Base-by-base conservation (phyloP, 2,888 invertebrate genomes). In the Tenthredo mesomela region DNA sequence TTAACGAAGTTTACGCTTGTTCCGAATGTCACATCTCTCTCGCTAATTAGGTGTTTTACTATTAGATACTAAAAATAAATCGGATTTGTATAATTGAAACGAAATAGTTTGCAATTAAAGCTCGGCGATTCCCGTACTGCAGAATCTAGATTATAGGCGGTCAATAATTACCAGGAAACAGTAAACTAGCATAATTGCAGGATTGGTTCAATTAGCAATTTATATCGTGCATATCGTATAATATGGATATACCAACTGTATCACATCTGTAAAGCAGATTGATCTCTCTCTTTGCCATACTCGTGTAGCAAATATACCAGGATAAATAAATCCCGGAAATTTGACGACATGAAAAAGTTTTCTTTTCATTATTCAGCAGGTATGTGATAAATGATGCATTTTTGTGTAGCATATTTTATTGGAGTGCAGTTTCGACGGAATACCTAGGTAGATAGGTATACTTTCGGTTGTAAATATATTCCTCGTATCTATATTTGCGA, bases 191-290 rank as follows among this genome's bases (percentile, higher is more conserved):
- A 37, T 80, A 61, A 80, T 80, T 80, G 12, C 15, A 47, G 61
- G 58, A 40, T 78, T 78, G 50, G 75, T 77, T 77, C 50, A 77
- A 77, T 77, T 77, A 77, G 77, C 40, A 61, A 61, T 80, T 80
- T 40, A 37, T 58, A 77, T 77, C 54, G 50, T 50, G 15, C 43
- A 43, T 73, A 33, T 47, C 50, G 54, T 33, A 29, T n/a, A n/a
- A n/a, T n/a, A n/a, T n/a, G n/a, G n/a, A n/a, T n/a, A n/a, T 18
- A 73, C 40, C 21, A 4, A 71, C 29, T 25, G 33, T 50, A 18
- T 33, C 25, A 77, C 29, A 54, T 54, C 54, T 25, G 25, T 29
- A 2, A 18, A 29, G 6, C 9, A 54, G 33, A 77, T 77, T 54
- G 50, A n/a, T 77, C 50, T 25, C 67, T 7, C 33, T 67, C 15